A percentile compares a stretch with the other conserved stretches of the same genome.
Evolutionary conservation across 2,888 invertebrate species (phyloP).

Genomic region (Penaeus monodon): DNA sequence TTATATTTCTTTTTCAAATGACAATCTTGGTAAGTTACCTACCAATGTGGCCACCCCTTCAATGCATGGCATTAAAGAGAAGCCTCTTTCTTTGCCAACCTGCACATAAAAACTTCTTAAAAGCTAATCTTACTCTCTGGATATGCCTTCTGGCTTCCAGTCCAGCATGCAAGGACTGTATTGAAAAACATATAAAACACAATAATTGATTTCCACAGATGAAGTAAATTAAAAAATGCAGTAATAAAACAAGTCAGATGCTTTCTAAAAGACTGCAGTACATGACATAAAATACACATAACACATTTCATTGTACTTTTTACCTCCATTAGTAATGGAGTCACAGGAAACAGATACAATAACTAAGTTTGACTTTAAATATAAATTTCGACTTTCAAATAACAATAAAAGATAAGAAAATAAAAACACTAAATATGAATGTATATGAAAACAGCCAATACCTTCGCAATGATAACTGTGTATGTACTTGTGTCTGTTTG

Average conservation of each 20-base stretch:
- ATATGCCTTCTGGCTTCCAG: conserved; percentile 15
- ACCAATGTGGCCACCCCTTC: conserved; percentile 17
- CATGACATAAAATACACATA: conserved; percentile 40
- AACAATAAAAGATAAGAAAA: conserved; percentile 35
- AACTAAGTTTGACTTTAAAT: conserved; percentile 35
- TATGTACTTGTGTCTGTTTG: too few relatives aligned
- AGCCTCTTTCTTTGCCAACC: conserved; percentile 30
- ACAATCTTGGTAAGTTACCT: not conserved
- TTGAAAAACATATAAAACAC: conserved; percentile 29
- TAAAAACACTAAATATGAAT: not conserved
- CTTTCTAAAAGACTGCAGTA: conserved; percentile 38
- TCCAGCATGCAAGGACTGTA: conserved; percentile 28
- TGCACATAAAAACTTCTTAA: conserved; percentile 5
- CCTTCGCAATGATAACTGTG: too few relatives aligned
- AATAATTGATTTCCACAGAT: conserved; percentile 26
- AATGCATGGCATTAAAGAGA: conserved; percentile 17
- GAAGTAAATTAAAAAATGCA: conserved; percentile 27
- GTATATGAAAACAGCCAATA: too few relatives aligned
- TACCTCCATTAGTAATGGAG: conserved; percentile 41
- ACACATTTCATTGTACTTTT: conserved; percentile 50
- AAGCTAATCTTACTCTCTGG: conserved; percentile 10
- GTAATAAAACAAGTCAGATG: conserved; percentile 16
- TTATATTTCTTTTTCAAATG: not conserved
- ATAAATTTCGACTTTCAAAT: conserved; percentile 42
- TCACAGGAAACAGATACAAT: conserved; percentile 17